Percentiles rank a stretch among this genome's conserved stretches.
These are phyloP conservation scores for Operophtera brumata DNA, from an alignment of 2,888 invertebrate species.

Conservation along the genomic window DNA sequence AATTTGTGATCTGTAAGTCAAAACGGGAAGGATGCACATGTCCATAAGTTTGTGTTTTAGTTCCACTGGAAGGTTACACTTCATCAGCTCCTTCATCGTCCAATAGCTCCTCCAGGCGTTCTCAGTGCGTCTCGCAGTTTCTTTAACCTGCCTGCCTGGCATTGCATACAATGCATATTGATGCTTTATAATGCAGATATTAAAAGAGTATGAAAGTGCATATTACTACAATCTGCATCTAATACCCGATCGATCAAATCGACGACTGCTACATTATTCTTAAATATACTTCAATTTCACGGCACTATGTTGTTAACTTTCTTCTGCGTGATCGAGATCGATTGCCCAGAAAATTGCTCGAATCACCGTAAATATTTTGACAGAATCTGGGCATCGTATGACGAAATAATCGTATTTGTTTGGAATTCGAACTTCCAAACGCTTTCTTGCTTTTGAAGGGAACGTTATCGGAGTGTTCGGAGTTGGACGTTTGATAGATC, in stretches of 20 bases:
- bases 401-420: constrained; percentile 62
- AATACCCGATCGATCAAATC: constrained; percentile 35
- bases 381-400: constrained; percentile 68
- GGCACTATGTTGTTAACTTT: constrained; percentile 55
- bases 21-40: no score
- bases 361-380: constrained; percentile 77
- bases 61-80: no score
- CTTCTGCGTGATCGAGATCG: constrained; percentile 59
- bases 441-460: constrained; percentile 31
- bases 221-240: constrained; percentile 22
- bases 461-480: constrained; percentile 54
- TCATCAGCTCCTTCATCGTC: no score
- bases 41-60: no score
- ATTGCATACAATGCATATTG: no score
- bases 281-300: constrained; percentile 72
- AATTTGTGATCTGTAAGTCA: no score
- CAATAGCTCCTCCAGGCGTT: no score
- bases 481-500: constrained; percentile 71
- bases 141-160: no score
- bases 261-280: constrained; percentile 40
- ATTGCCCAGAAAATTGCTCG: constrained; percentile 71
- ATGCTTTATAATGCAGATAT: no score
- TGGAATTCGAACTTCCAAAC: constrained; percentile 38
- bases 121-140: no score
- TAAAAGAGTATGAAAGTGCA: constrained; percentile 17